A percentile compares a stretch with the other conserved stretches of the same genome.
Conservation (phyloP, 2,888 invertebrate genomes). For the Chirona hameri region DNA sequence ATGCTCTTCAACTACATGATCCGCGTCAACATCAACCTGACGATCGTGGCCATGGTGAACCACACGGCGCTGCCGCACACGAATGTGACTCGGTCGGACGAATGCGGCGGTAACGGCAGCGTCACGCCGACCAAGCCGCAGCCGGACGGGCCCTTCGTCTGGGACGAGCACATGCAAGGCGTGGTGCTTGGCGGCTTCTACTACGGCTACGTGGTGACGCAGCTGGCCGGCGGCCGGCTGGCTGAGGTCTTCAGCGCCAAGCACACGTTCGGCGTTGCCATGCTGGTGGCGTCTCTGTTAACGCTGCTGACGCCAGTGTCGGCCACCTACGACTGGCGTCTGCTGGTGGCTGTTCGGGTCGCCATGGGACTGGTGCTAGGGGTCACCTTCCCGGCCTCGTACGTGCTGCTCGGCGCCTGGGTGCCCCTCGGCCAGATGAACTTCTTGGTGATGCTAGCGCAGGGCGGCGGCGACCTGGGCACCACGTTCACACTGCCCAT, state of each 20-base stretch:
- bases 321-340: constrained; percentile 41
- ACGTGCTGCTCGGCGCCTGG: constrained; percentile 89
- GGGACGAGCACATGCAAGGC: constrained; percentile 45
- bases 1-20: constrained; percentile 68
- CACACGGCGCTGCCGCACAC: constrained; percentile 34
- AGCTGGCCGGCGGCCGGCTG: constrained; percentile 47
- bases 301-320: constrained; percentile 47
- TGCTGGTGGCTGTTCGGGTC: constrained; percentile 44
- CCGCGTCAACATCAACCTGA: constrained; percentile 79
- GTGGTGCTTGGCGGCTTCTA: constrained; percentile 47
- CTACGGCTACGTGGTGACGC: constrained; percentile 48
- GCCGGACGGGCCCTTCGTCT: constrained; percentile 42
- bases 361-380: constrained; percentile 54
- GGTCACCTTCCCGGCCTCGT: constrained; percentile 92
- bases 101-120: constrained; percentile 8
- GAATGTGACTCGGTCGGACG: constrained; percentile 29
- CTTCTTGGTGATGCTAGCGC: constrained; percentile 63
- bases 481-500: constrained; percentile 87
- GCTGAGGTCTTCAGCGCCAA: constrained; percentile 51
- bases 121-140: not conserved
- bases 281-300: constrained; percentile 44
- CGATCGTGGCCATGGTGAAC: constrained; percentile 75
- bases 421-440: constrained; percentile 91
- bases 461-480: constrained; percentile 67
- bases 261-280: constrained; percentile 45